Evolutionary conservation across 2,888 invertebrate species (phyloP).

Genomic region (Andrena praecox): DNA sequence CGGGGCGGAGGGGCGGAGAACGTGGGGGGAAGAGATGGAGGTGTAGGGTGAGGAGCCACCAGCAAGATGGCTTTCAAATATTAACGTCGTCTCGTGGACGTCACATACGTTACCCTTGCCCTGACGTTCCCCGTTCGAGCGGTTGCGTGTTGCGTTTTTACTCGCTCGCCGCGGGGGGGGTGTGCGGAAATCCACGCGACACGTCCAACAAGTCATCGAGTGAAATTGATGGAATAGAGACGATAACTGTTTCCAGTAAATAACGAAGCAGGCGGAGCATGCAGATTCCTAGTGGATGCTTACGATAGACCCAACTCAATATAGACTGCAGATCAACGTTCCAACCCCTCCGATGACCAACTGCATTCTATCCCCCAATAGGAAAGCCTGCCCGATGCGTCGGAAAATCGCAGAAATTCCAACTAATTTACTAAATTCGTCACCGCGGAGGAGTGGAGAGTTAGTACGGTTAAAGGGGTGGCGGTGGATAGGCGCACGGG

Average conservation of each 20-base stretch:
- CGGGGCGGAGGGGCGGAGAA: constrained; percentile 63
- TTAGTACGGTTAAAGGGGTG: constrained; percentile 44
- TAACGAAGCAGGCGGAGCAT: background rate
- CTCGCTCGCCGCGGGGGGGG: background rate
- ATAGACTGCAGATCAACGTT: background rate
- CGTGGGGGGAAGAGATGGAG: constrained; percentile 52
- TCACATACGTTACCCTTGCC: constrained; percentile 77
- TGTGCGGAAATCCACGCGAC: background rate
- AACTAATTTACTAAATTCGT: constrained; percentile 64
- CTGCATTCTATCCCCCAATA: background rate
- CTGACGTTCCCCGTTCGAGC: constrained; percentile 61
- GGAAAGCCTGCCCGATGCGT: background rate
- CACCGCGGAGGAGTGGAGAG: constrained; percentile 36
- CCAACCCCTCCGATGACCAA: background rate
- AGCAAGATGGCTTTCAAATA: constrained; percentile 79
- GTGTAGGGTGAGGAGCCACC: constrained; percentile 66
- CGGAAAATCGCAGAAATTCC: constrained; percentile 48
- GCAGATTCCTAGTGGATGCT: background rate
- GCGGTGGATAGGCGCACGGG: constrained; percentile 30
- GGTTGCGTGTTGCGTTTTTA: constrained; percentile 63
- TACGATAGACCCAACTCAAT: background rate
- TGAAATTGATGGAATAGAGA: constrained; percentile 9
- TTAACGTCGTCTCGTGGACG: constrained; percentile 80
- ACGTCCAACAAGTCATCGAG: background rate
- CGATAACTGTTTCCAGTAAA: background rate